Evolutionary conservation across 1,140 invertebrate species (phyloP), one percentile per base, ranked within the genome.

Genomic region (Macrobrachium rosenbergii): DNA sequence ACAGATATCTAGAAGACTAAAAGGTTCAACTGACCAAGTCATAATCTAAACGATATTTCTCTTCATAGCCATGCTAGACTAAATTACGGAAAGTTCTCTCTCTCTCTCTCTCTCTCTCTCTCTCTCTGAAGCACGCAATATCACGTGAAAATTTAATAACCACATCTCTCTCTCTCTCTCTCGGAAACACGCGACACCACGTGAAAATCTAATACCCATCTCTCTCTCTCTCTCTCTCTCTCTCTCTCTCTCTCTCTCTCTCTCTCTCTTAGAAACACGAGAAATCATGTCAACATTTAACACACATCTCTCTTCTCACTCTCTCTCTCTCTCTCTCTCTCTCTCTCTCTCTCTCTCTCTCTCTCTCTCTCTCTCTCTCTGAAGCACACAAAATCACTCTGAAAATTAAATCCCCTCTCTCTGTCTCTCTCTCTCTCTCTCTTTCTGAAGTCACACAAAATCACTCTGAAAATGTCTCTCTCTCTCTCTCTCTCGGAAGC

Each of bases 311-410:
- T 67, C 19, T 28, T n/a, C n/a, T n/a, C n/a, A n/a, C 64, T 67
- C 64, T 67, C 19, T 67, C 23, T 67, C 64, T 67, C 64, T 67
- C 64, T 67, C 19, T 67, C 23, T 67, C 64, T 67, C 19, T 28
- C 64, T 67, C 64, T 67, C 19, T 67, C 23, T 67, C 64, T 67
- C 64, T 67, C 64, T 67, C 19, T 67, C 23, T 67, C 64, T 67
- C 19, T 28, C 64, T 67, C 64, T 67, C 19, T 67, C 23, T 67
- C 64, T 67, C 64, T 67, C 64, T 67, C 19, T 67, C 23, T 67
- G n/a, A n/a, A n/a, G n/a, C n/a, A n/a, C n/a, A n/a, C 64, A 67
- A 52, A 52, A 52, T 10, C 52, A 52, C n/a, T 5, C 2, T 52
- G 7, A 52, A 10, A 52, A 52, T 12, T 10, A 2, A 52, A 52